Percentiles rank a stretch among this genome's conserved stretches.
These are phyloP conservation scores for Teleopsis dalmanni DNA, from an alignment of 1,140 invertebrate species.

Conservation along the genomic window DNA sequence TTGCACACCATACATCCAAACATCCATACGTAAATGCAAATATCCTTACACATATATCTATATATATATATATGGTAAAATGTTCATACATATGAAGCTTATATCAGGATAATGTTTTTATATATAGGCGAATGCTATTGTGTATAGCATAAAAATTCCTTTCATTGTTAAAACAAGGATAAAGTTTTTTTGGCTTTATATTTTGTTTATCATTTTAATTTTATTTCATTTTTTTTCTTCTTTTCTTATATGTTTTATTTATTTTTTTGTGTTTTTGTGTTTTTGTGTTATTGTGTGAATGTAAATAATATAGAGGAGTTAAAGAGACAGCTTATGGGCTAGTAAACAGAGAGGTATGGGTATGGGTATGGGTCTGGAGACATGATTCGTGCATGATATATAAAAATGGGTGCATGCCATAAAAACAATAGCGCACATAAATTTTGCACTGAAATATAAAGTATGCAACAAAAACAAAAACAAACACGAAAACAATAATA, in stretches of 20 bases:
- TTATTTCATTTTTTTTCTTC: conserved; percentile 1
- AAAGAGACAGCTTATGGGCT: too few relatives aligned
- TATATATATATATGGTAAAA: too few relatives aligned
- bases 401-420: conserved; percentile 41
- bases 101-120: too few relatives aligned
- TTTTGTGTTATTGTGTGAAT: conserved; percentile 7
- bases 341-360: not conserved
- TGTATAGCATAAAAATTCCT: too few relatives aligned
- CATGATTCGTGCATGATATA: conserved; percentile 1
- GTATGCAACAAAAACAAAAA: conserved; percentile 38
- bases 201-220: too few relatives aligned
- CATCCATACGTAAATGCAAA: too few relatives aligned
- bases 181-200: too few relatives aligned
- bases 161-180: too few relatives aligned
- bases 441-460: conserved; percentile 42
- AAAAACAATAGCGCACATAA: conserved; percentile 44
- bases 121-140: too few relatives aligned
- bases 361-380: conserved; percentile 3
- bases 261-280: conserved; percentile 10
- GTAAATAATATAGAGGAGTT: conserved; percentile 7
- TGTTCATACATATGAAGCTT: too few relatives aligned
- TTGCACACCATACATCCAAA: too few relatives aligned
- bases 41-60: too few relatives aligned
- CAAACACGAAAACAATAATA: conserved; percentile 13
- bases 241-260: conserved; percentile 9